These are phyloP conservation scores for Matsumyia berberina DNA, from an alignment of 2,888 invertebrate genomes.

Conservation along the genomic window DNA sequence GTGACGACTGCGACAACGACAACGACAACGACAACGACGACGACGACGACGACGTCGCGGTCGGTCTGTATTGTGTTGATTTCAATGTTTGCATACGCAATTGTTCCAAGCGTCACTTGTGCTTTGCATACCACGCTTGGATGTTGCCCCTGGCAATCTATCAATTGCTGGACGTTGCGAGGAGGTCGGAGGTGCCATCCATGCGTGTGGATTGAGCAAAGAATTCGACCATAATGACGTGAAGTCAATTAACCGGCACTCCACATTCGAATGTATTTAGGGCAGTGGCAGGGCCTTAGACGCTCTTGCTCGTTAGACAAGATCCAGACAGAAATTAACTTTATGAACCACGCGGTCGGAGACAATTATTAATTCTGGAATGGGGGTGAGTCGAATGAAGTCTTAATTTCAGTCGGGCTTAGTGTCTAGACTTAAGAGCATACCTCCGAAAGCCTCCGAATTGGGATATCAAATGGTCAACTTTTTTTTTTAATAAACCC, in stretches of 20 bases:
- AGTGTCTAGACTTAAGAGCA: constrained; percentile 51
- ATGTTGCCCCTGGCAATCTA: constrained; percentile 18
- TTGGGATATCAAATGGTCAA: too few relatives aligned
- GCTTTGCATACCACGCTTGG: constrained; percentile 31
- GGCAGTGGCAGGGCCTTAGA: constrained; percentile 49
- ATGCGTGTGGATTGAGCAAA: constrained; percentile 69
- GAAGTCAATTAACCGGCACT: constrained; percentile 70
- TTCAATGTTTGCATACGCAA: constrained; percentile 76
- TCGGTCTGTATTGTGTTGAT: constrained; percentile 57
- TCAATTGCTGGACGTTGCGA: constrained; percentile 44
- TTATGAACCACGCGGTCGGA: constrained; percentile 66
- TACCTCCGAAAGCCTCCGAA: neutral
- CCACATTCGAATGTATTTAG: constrained; percentile 60
- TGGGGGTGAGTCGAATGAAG: constrained; percentile 56
- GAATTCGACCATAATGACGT: constrained; percentile 70
- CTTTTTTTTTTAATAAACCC: too few relatives aligned
- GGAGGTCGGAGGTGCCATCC: constrained; percentile 69
- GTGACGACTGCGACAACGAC: constrained; percentile 8
- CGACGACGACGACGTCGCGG: constrained; percentile 11
- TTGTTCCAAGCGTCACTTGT: constrained; percentile 73
- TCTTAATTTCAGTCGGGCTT: constrained; percentile 46
- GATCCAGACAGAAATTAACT: constrained; percentile 74
- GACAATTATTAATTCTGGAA: constrained; percentile 58
- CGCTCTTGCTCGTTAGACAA: constrained; percentile 48
- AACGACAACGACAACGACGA: constrained; percentile 3